Evolutionary conservation across 1,140 invertebrate genomes (phyloP).

Genomic region (Elymnias hypermnestra): DNA sequence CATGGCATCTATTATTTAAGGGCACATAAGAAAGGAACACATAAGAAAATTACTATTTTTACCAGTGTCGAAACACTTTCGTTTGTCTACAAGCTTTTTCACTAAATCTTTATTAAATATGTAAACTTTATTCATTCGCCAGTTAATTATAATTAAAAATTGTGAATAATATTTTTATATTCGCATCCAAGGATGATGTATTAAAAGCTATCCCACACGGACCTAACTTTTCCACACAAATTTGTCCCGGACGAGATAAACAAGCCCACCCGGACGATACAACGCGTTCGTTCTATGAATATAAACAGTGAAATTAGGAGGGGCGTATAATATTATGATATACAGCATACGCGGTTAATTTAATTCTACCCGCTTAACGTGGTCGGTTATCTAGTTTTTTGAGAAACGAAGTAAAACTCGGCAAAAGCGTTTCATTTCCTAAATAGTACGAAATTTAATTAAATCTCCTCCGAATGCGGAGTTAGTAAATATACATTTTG

Average conservation of each 20-base stretch:
- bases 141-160: too few species aligned
- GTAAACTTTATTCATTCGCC: too few species aligned
- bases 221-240: conserved; percentile 37
- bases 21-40: too few species aligned
- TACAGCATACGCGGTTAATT: conserved; percentile 51
- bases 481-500: too few species aligned
- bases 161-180: not conserved
- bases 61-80: too few species aligned
- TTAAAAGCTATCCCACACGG: conserved; percentile 28
- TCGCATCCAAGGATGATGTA: not conserved
- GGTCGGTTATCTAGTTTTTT: conserved; percentile 13
- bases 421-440: not conserved
- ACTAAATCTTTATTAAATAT: too few species aligned
- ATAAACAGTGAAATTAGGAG: conserved; percentile 66
- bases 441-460: not conserved
- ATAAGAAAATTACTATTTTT: too few species aligned
- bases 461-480: too few species aligned
- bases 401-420: conserved; percentile 1
- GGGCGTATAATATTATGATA: conserved; percentile 46
- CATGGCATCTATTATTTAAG: too few species aligned
- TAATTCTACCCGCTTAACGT: conserved; percentile 43
- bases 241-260: conserved; percentile 55
- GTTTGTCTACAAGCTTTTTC: too few species aligned
- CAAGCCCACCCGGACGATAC: conserved; percentile 38
- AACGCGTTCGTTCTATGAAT: conserved; percentile 51